Evolutionary conservation across 2,797 vertebrate species (phyloP), one percentile per base, ranked within the genome.

Genomic region (Takifugu rubripes): DNA sequence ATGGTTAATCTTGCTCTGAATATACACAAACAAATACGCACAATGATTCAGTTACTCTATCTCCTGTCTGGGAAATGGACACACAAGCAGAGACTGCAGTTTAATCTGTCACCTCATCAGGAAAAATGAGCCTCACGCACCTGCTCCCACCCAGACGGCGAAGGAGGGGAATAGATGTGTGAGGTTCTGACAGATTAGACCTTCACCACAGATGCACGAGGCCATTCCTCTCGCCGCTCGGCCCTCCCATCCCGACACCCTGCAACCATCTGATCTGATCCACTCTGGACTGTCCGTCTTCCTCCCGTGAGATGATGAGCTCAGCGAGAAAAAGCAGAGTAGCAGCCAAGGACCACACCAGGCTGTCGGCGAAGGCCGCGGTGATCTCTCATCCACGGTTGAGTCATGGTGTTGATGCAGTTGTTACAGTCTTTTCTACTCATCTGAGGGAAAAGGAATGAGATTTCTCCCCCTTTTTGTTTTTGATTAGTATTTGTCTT

Each of bases 331-430:
- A 45, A 17, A 60, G 25, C 24, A 10, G 56, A 27, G 47, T 33
- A 31, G 54, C 43, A 56, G 54, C 54, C 43, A 56, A 48, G 7
- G 29, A 43, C 36, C 25, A 43, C 59, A 25, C 24, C 17, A 5
- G 9, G 17, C 2, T 56, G 45, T 27, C 26, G 21, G 36, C 0
- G 40, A 48, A 43, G 48, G 53, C 61, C 52, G 66, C 7, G 25
- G 50, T 57, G 27, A 26, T 51, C 16, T 54, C 7, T 33, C 46
- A 49, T 40, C 49, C n/a, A 60, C 68, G 56, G 48, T 68, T 53
- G 59, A 10, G 25, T 47, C 33, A 26, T 33, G 54, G 52, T 46
- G 26, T 33, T 68, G 59, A 62, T 51, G 26, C 46, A 21, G 27
- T 9, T 16, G 15, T 42, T 55, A 43, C 11, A 72, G 14, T 57